Percentiles rank a stretch among this genome's conserved stretches.
These are phyloP conservation scores for Sesamia nonagrioides DNA, from an alignment of 1,140 invertebrate species.

Conservation along the genomic window DNA sequence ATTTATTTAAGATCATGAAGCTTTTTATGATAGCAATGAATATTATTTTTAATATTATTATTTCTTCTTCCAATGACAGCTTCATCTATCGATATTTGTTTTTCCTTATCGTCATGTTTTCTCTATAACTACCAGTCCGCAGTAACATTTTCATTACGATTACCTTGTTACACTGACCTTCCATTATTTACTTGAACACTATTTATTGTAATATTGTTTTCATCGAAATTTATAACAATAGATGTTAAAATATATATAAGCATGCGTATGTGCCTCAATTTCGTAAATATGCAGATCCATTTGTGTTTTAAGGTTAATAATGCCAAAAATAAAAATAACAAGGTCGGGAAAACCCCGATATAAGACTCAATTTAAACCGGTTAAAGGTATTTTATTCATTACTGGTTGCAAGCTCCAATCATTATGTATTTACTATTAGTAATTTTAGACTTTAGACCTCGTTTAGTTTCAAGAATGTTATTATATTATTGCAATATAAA, in stretches of 20 bases:
- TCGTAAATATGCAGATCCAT: constrained; percentile 13
- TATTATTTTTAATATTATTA: constrained; percentile 25
- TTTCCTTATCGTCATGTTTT: constrained; percentile 32
- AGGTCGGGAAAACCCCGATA: constrained; percentile 59
- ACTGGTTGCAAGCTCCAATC: neutral
- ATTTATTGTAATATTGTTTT: constrained; percentile 29
- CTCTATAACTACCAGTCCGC: neutral
- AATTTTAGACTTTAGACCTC: constrained; percentile 17
- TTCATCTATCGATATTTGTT: constrained; percentile 29
- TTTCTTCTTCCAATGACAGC: neutral
- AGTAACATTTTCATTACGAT: constrained; percentile 14
- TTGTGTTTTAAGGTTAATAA: neutral
- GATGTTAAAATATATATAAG: neutral
- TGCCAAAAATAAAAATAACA: constrained; percentile 47
- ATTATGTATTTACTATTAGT: neutral
- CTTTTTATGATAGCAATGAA: constrained; percentile 9
- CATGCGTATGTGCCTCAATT: constrained; percentile 13
- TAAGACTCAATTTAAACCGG: constrained; percentile 35
- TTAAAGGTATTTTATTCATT: constrained; percentile 24
- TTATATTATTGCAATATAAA: constrained; percentile 22
- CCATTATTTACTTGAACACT: constrained; percentile 14
- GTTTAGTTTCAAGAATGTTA: constrained; percentile 5
- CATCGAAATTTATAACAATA: constrained; percentile 3
- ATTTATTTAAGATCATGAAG: constrained; percentile 3
- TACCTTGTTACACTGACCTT: neutral